These are phyloP conservation scores for Empis livida DNA, from an alignment of 2,888 invertebrate genomes.

Conservation along the genomic window DNA sequence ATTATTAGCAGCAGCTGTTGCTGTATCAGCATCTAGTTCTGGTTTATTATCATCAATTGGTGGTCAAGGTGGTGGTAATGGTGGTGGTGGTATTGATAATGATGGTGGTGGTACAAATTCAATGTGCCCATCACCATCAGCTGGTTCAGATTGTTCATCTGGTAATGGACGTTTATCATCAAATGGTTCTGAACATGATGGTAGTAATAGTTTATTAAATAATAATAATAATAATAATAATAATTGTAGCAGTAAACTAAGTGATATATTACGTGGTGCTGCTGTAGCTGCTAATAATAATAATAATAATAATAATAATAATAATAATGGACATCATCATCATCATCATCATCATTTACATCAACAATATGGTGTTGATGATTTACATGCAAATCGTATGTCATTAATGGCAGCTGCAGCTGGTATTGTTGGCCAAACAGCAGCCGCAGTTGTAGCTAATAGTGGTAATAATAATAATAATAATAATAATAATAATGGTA, in stretches of 20 bases:
- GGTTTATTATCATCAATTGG: conserved; percentile 44
- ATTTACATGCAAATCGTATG: conserved; percentile 48
- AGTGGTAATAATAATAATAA: conserved; percentile 19
- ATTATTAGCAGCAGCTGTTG: conserved; percentile 50
- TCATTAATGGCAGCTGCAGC: conserved; percentile 58
- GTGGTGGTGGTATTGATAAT: conserved; percentile 10
- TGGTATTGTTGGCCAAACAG: conserved; percentile 45
- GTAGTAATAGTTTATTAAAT: conserved; percentile 44
- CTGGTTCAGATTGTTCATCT: conserved; percentile 76
- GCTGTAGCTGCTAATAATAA: conserved; percentile 39
- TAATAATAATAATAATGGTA: too few relatives aligned
- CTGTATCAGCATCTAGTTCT: conserved; percentile 47
- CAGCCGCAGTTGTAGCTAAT: conserved; percentile 25
- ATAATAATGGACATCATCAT: conserved; percentile 41
- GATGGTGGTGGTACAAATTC: conserved; percentile 41
- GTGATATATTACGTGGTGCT: conserved; percentile 23
- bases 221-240: conserved; percentile 44
- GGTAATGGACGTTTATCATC: conserved; percentile 67
- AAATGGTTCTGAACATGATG: conserved; percentile 53
- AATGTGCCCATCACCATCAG: conserved; percentile 69
- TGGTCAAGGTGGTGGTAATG: conserved; percentile 22
- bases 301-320: conserved; percentile 16
- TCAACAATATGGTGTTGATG: conserved; percentile 52
- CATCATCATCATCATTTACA: conserved; percentile 23
- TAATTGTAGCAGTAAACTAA: conserved; percentile 46